phyloP scores from a whole-genome alignment of 1,140 invertebrate genomes.

The Matsumurasca onukii region DNA sequence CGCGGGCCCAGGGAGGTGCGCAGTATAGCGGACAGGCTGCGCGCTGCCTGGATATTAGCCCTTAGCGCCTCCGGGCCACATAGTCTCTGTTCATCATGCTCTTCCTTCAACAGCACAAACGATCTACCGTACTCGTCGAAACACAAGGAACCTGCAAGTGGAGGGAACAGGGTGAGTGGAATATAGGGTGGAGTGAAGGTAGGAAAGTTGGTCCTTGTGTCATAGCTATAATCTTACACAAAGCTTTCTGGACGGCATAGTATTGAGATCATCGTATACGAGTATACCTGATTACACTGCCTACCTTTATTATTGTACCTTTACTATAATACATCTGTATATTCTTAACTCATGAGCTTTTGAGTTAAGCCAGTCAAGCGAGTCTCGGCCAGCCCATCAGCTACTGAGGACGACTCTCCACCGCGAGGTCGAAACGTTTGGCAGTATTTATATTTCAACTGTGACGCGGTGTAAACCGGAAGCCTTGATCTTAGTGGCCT shows the following conservation, averaged over 20 bases:
- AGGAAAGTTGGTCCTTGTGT: no score
- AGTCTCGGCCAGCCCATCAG: no score
- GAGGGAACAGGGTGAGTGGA: not conserved
- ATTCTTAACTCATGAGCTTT: no score
- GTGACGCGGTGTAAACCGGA: no score
- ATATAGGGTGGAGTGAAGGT: no score
- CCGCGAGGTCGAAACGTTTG: no score
- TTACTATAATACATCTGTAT: no score
- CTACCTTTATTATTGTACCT: not conserved
- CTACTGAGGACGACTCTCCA: no score
- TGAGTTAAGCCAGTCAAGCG: no score
- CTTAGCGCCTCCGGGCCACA: not conserved
- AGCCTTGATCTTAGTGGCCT: no score
- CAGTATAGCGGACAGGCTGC: not conserved
- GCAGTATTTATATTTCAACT: no score
- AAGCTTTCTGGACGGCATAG: not conserved
- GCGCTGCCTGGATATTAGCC: slow-evolving; percentile 11
- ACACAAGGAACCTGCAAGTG: not conserved
- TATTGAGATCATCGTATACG: not conserved
- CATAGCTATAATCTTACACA: not conserved
- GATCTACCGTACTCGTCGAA: slow-evolving; percentile 16
- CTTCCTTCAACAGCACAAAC: not conserved
- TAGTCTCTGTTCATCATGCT: not conserved
- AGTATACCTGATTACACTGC: not conserved
- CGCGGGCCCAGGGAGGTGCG: slow-evolving; percentile 5